Conservation (phyloP, 2,797 vertebrate genomes). For the Clarias platycephalus region DNA sequence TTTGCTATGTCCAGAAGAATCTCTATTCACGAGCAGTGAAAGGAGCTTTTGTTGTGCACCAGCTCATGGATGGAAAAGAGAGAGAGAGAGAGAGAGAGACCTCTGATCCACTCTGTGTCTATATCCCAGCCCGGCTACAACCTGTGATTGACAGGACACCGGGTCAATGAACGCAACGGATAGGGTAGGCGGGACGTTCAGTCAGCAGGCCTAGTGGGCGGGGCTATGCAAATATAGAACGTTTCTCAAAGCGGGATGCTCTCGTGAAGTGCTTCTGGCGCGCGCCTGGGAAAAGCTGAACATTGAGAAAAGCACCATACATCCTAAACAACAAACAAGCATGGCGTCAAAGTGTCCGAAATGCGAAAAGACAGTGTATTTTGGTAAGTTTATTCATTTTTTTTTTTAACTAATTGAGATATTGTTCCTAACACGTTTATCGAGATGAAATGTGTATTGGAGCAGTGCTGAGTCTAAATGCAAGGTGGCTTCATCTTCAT, state of each 20-base stretch:
- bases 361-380: constrained; percentile 96
- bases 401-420: neutral
- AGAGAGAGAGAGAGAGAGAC: neutral
- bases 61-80: constrained; percentile 57
- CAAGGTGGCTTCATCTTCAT: neutral
- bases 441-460: neutral
- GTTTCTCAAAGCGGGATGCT: constrained; percentile 63
- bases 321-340: neutral
- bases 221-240: constrained; percentile 67
- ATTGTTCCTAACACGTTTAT: neutral
- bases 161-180: constrained; percentile 37
- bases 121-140: neutral
- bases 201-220: constrained; percentile 52
- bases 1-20: constrained; percentile 69
- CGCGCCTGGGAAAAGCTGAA: constrained; percentile 37
- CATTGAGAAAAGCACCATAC: constrained; percentile 34
- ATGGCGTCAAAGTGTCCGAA: constrained; percentile 97
- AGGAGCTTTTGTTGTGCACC: constrained; percentile 71
- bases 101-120: neutral
- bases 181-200: neutral
- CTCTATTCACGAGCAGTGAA: constrained; percentile 74
- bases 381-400: constrained; percentile 79
- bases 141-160: constrained; percentile 41
- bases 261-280: constrained; percentile 35
- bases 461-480: neutral